These are phyloP conservation scores for Melipona bicolor DNA, from an alignment of 2,888 invertebrate species.

Conservation along the genomic window DNA sequence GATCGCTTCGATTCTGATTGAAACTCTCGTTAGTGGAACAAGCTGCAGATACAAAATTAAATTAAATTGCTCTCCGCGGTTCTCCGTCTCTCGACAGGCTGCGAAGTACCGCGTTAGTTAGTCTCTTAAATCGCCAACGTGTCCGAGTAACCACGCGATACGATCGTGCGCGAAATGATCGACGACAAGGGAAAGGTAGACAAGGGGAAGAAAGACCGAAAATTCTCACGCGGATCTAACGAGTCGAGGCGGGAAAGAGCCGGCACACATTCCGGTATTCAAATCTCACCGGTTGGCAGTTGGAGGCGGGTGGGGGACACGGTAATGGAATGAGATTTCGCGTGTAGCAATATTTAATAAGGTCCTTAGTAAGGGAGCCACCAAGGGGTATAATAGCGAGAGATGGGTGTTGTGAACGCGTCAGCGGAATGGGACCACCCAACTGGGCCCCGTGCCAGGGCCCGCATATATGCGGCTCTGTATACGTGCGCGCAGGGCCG, in stretches of 20 bases:
- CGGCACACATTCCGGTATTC: constrained; percentile 67
- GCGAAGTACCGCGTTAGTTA: neutral
- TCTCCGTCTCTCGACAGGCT: neutral
- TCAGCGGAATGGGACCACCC: constrained; percentile 83
- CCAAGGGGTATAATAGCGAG: constrained; percentile 78
- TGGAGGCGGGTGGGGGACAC: neutral
- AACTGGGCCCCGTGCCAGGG: constrained; percentile 79
- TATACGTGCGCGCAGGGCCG: constrained; percentile 59
- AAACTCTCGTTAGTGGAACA: neutral
- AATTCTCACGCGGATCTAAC: constrained; percentile 71
- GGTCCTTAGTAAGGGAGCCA: constrained; percentile 79
- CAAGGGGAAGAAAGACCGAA: constrained; percentile 43
- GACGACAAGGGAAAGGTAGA: constrained; percentile 2
- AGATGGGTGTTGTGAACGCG: constrained; percentile 82
- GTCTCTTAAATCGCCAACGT: constrained; percentile 1
- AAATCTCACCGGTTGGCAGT: constrained; percentile 40
- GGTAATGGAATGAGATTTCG: constrained; percentile 75
- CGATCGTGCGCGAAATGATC: constrained; percentile 41
- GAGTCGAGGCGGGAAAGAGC: constrained; percentile 66
- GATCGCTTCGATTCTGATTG: neutral
- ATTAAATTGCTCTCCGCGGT: neutral
- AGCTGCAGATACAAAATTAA: neutral
- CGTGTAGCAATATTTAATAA: constrained; percentile 81
- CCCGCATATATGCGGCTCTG: constrained; percentile 71
- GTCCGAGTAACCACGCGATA: constrained; percentile 12